Percentiles rank a stretch among this genome's conserved stretches.
These are phyloP conservation scores for Drosophila quadrilineata DNA, from an alignment of 1,140 invertebrate species.

Conservation along the genomic window DNA sequence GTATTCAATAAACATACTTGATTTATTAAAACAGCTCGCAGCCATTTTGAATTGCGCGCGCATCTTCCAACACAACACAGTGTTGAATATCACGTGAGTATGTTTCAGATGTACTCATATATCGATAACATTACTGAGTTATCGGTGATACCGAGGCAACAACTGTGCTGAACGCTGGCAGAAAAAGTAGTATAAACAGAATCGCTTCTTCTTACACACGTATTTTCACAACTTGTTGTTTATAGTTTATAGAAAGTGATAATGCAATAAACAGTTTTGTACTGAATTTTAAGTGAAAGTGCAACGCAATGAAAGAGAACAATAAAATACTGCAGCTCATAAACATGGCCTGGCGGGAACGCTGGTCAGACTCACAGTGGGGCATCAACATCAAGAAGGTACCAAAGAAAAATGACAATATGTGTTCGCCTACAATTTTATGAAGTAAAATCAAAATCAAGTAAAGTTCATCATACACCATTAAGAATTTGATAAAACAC, in stretches of 20 bases:
- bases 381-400: slow-evolving; percentile 96
- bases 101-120: too few relatives aligned
- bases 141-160: too few relatives aligned
- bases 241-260: too few relatives aligned
- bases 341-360: slow-evolving; percentile 91
- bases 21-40: slow-evolving; percentile 35
- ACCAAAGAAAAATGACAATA: slow-evolving; percentile 15
- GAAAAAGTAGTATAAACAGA: too few relatives aligned
- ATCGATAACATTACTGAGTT: too few relatives aligned
- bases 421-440: slow-evolving; percentile 6
- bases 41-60: slow-evolving; percentile 19
- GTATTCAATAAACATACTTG: slow-evolving; percentile 73
- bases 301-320: slow-evolving; percentile 59
- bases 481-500: slow-evolving; percentile 60
- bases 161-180: too few relatives aligned
- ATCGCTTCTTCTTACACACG: too few relatives aligned
- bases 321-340: slow-evolving; percentile 71
- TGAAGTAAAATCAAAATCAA: slow-evolving; percentile 5
- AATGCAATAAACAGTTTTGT: background rate
- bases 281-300: background rate
- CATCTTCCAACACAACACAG: background rate
- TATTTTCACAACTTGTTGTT: too few relatives aligned
- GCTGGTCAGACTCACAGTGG: slow-evolving; percentile 97
- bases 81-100: too few relatives aligned
- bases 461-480: slow-evolving; percentile 28